phyloP scores from a whole-genome alignment of 2,888 invertebrate species.

The Oxystoma pomonae region DNA sequence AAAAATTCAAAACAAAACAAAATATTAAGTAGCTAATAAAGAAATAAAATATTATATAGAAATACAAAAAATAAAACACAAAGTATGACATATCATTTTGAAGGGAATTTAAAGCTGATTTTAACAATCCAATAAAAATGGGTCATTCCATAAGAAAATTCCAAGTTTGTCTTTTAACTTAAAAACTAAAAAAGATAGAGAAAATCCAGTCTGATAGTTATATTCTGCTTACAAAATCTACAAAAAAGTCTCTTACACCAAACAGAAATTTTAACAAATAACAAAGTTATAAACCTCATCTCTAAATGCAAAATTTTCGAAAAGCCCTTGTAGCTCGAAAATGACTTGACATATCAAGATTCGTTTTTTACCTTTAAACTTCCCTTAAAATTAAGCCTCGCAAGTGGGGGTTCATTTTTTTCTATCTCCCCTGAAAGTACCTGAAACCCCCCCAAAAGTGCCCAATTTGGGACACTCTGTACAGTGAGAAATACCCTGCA shows the following conservation, averaged over 20 bases:
- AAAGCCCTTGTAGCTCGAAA: neutral
- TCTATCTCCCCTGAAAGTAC: neutral
- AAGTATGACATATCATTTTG: too few species aligned
- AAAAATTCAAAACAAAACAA: too few species aligned
- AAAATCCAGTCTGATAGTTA: neutral
- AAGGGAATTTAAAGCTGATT: too few species aligned
- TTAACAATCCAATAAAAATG: too few species aligned
- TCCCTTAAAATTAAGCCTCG: neutral
- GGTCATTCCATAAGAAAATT: neutral
- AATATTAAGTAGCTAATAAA: too few species aligned
- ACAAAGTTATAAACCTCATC: too few species aligned
- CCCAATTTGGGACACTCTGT: neutral
- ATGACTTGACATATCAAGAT: neutral
- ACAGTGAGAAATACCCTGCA: too few species aligned
- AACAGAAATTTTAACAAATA: neutral
- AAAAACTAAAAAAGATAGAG: neutral
- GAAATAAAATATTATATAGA: too few species aligned
- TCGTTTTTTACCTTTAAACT: neutral
- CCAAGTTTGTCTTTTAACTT: neutral
- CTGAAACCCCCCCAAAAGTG: neutral
- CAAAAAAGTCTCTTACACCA: neutral
- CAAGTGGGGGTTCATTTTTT: neutral
- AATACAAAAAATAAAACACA: too few species aligned
- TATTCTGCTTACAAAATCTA: neutral
- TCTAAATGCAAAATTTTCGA: too few species aligned